These are phyloP conservation scores for Thera britannica DNA, from an alignment of 2,888 invertebrate species.

Conservation along the genomic window DNA sequence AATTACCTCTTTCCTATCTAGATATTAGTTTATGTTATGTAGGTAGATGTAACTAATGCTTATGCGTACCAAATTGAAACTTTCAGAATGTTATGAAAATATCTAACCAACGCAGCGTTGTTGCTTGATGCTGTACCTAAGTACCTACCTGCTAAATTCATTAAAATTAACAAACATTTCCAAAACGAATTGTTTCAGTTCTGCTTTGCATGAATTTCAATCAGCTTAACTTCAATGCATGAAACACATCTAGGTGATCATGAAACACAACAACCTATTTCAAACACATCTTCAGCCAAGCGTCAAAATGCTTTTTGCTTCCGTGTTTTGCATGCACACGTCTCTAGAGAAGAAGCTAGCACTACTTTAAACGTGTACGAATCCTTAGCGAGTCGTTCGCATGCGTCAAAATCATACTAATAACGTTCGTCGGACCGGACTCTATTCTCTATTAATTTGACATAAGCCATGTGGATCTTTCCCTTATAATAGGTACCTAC, in stretches of 20 bases:
- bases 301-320: conserved; percentile 15
- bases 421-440: not conserved
- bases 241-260: conserved; percentile 3
- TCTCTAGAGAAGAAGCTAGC: conserved; percentile 4
- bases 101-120: not conserved
- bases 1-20: not conserved
- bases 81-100: conserved; percentile 14
- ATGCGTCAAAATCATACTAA: not conserved
- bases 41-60: not conserved
- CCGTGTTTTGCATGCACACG: conserved; percentile 13
- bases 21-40: not conserved
- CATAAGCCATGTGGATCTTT: not conserved
- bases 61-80: conserved; percentile 7
- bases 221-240: conserved; percentile 20
- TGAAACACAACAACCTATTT: conserved; percentile 2
- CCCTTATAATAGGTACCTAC: not conserved
- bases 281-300: conserved; percentile 18
- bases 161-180: conserved; percentile 7
- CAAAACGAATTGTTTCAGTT: conserved; percentile 29
- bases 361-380: not conserved
- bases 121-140: not conserved
- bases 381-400: conserved; percentile 1
- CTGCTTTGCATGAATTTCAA: conserved; percentile 26
- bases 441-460: not conserved
- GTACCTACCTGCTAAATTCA: not conserved